A percentile compares a stretch with the other conserved stretches of the same genome.
These are phyloP conservation scores for Crioceris asparagi DNA, from an alignment of 2,888 invertebrate species.

Conservation along the genomic window DNA sequence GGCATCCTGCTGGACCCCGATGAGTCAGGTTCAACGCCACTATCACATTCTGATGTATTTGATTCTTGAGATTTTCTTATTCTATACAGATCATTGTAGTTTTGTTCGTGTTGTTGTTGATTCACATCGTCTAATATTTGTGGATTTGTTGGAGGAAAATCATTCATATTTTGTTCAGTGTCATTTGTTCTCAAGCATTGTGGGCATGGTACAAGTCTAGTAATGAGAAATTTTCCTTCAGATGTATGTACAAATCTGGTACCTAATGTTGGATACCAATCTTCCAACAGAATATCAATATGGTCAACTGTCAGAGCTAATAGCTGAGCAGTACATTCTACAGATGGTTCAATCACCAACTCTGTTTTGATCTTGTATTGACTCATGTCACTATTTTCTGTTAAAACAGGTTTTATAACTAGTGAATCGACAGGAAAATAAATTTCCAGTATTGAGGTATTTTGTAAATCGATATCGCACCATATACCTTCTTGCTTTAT, in stretches of 20 bases:
- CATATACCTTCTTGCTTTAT: conserved; percentile 77
- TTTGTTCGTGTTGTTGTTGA: conserved; percentile 15
- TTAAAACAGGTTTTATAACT: conserved; percentile 43
- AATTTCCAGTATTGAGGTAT: conserved; percentile 77
- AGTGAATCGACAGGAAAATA: conserved; percentile 63
- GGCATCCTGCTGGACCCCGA: conserved; percentile 74
- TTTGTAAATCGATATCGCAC: conserved; percentile 70
- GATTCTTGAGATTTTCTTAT: conserved; percentile 56
- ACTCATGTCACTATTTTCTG: conserved; percentile 22
- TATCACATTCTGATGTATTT: conserved; percentile 72
- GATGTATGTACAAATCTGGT: conserved; percentile 97
- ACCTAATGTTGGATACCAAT: conserved; percentile 93
- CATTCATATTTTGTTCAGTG: conserved; percentile 13
- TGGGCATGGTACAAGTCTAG: conserved; percentile 86
- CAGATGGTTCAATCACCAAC: conserved; percentile 65
- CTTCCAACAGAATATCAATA: conserved; percentile 90
- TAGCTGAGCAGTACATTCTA: conserved; percentile 69
- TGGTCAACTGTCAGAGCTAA: conserved; percentile 87
- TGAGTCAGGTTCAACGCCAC: conserved; percentile 77
- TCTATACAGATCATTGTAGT: conserved; percentile 20
- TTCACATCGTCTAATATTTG: conserved; percentile 11
- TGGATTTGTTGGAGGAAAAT: conserved; percentile 13
- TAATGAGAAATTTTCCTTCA: conserved; percentile 89
- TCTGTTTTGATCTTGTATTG: conserved; percentile 29
- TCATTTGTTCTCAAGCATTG: conserved; percentile 52